Evolutionary conservation across 2,888 invertebrate species (phyloP).

Genomic region (Standfussiana lucernea): DNA sequence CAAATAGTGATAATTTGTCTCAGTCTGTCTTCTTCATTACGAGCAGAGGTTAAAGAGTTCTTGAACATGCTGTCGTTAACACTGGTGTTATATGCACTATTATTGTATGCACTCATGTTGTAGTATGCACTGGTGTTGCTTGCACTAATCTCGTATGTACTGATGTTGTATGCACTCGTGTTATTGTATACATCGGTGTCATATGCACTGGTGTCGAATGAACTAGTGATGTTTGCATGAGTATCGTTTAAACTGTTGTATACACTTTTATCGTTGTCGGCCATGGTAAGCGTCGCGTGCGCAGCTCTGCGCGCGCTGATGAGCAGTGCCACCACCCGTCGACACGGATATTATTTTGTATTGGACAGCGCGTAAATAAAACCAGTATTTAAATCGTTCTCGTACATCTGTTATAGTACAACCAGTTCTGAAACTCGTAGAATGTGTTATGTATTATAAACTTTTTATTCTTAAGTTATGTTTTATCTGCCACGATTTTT

Average conservation of each 20-base stretch:
- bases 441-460: background rate
- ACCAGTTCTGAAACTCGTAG: background rate
- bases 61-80: background rate
- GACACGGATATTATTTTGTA: background rate
- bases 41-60: background rate
- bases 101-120: background rate
- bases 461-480: background rate
- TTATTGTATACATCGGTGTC: background rate
- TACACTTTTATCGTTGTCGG: background rate
- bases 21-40: background rate
- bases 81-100: background rate
- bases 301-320: background rate
- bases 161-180: background rate
- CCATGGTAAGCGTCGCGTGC: slow-evolving; percentile 2
- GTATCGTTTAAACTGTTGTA: background rate
- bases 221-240: background rate
- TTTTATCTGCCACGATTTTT: background rate
- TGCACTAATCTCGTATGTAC: background rate
- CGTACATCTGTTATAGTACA: background rate
- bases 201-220: background rate
- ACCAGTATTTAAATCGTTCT: background rate
- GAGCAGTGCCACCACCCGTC: background rate
- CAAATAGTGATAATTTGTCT: background rate
- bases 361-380: background rate
- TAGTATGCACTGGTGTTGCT: background rate